Percentiles rank a stretch among this genome's conserved stretches.
Conservation (phyloP, 2,888 invertebrate genomes). For the Plebejus anna region DNA sequence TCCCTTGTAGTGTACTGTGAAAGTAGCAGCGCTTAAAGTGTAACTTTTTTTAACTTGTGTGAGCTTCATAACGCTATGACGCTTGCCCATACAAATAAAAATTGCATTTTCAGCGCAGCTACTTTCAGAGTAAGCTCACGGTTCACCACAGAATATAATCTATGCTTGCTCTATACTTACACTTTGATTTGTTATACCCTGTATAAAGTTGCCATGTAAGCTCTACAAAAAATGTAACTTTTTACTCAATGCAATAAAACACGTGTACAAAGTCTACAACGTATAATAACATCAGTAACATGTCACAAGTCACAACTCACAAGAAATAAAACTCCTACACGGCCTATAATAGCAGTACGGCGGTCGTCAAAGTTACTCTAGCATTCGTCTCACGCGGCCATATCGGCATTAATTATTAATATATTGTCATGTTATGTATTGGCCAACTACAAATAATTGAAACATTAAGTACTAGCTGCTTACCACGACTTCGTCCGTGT, state of each 20-base stretch:
- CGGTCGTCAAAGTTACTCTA: slow-evolving; percentile 1
- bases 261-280: not conserved
- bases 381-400: slow-evolving; percentile 8
- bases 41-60: too few relatives aligned
- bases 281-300: not conserved
- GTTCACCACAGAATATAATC: too few relatives aligned
- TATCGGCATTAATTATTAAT: slow-evolving; percentile 12
- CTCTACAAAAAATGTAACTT: not conserved
- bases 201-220: not conserved
- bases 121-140: too few relatives aligned
- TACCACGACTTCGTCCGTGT: slow-evolving; percentile 7
- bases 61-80: too few relatives aligned
- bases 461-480: not conserved
- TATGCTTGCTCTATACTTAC: too few relatives aligned
- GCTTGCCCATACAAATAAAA: too few relatives aligned
- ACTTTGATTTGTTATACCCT: too few relatives aligned
- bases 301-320: not conserved
- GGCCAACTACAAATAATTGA: not conserved
- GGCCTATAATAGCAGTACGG: not conserved
- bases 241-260: not conserved
- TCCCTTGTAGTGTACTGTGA: too few relatives aligned
- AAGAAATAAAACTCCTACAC: slow-evolving; percentile 5
- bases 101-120: too few relatives aligned
- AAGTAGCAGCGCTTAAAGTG: too few relatives aligned
- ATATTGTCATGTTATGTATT: slow-evolving; percentile 9